Evolutionary conservation across 2,797 vertebrate genomes (phyloP), one percentile per base, ranked within the genome.

Genomic region (Jordanella pulchra): DNA sequence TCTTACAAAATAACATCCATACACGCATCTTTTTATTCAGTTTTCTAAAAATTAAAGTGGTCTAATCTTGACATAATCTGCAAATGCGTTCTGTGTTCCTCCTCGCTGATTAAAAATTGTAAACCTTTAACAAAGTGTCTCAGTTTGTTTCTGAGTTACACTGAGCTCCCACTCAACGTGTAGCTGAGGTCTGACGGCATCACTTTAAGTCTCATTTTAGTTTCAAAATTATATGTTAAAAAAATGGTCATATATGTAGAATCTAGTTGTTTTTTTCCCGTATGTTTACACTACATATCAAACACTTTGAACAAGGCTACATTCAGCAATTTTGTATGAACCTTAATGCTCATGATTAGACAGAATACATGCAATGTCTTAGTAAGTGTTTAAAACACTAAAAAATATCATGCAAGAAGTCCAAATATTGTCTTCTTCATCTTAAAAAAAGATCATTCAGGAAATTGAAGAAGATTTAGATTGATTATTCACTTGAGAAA

Each of bases 51-150:
- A 21, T 23, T 60, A 18, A 51, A 21, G 2, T 7, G 50, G 11
- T 51, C 50, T 35, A 6, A 35, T 35, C 30, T 60, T 60, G 30
- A 23, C 12, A 12, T 35, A 35, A 23, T 11, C 9, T 60, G 11
- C 21, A 35, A 35, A 23, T 2, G 21, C 18, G 56, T 3, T 25
- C 30, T 17, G 6, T 1, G 7, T 72, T 83, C 35, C 64, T 51
- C 64, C 30, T 65, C 27, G 72, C 18, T 48, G 21, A 61, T 32
- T 27, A 18, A 67, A 48, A 72, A 66, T 6, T 28, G 77, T 55
- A 71, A 73, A 63, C 23, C 23, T 64, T 65, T 56, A 61, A 61
- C 42, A 53, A 27, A 72, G 4, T 42, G 10, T 30, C 6, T 27
- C 21, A 67, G 21, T 61, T 28, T 63, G 54, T 63, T 30, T 61